Conservation (phyloP, 2,113 vertebrate genomes). For the Rhinichthys klamathensis region DNA sequence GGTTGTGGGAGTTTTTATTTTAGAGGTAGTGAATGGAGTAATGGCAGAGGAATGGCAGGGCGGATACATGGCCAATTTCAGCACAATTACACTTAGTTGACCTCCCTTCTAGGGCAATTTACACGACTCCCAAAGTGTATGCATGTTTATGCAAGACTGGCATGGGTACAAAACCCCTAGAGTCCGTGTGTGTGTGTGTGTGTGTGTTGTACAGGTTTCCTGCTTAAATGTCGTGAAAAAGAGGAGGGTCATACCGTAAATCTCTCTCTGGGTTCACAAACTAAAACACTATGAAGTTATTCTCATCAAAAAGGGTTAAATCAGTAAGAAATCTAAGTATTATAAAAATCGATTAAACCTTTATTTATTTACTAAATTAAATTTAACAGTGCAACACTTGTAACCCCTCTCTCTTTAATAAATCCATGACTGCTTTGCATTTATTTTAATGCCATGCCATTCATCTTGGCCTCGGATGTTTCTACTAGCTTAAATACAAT, state of each 20-base stretch:
- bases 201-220: constrained; percentile 25
- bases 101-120: constrained; percentile 59
- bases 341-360: neutral
- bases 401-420: neutral
- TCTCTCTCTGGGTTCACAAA: constrained; percentile 40
- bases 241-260: constrained; percentile 57
- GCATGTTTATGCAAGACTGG: constrained; percentile 53
- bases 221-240: constrained; percentile 31
- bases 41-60: constrained; percentile 54
- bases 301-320: neutral
- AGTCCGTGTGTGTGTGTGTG: constrained; percentile 26
- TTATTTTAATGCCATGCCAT: neutral
- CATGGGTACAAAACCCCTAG: constrained; percentile 43
- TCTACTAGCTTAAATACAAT: neutral
- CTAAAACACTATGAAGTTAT: constrained; percentile 19
- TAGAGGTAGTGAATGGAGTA: constrained; percentile 46
- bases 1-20: constrained; percentile 31
- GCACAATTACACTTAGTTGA: constrained; percentile 62
- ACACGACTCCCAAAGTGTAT: constrained; percentile 50
- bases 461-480: neutral
- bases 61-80: constrained; percentile 62
- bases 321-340: neutral
- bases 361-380: neutral
- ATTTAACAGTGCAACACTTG: neutral
- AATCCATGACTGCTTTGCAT: neutral